phyloP scores from a whole-genome alignment of 2,797 vertebrate species.

The Phrynocephalus vlangalii region DNA sequence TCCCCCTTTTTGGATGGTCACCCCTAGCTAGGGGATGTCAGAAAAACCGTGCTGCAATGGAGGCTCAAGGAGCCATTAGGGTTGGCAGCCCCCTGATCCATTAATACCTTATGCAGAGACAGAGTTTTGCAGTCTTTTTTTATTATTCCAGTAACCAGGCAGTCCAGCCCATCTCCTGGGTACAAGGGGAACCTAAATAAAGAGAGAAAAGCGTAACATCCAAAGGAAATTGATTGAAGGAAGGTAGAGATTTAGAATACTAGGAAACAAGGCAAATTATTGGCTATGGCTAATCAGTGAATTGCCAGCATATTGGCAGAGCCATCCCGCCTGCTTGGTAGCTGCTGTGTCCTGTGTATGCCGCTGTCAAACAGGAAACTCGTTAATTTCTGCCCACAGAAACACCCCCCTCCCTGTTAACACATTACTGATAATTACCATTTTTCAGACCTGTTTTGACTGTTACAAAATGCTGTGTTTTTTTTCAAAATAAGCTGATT shows the following conservation, averaged over 20 bases:
- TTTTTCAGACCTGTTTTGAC: slow-evolving; percentile 82
- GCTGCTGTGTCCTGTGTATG: slow-evolving; percentile 20
- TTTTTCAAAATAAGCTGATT: slow-evolving; percentile 87
- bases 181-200: accelerated
- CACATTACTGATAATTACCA: slow-evolving; percentile 79
- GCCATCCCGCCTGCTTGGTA: slow-evolving; percentile 11
- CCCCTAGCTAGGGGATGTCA: too few relatives aligned
- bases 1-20: too few relatives aligned
- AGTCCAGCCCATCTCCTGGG: not conserved
- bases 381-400: slow-evolving; percentile 58
- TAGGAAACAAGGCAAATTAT: slow-evolving; percentile 2
- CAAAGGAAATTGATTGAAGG: slow-evolving; percentile 35
- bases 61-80: not conserved
- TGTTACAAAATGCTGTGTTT: slow-evolving; percentile 78
- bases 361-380: slow-evolving; percentile 52
- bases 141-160: not conserved
- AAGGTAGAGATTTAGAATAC: slow-evolving; percentile 1
- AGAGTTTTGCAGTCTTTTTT: not conserved
- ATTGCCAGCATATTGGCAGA: accelerated
- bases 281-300: not conserved
- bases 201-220: not conserved
- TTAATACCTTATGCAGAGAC: not conserved
- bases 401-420: slow-evolving; percentile 68
- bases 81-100: not conserved
- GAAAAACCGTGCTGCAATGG: not conserved